Conservation (phyloP, 2,113 vertebrate species). For the Daubentonia madagascariensis region DNA sequence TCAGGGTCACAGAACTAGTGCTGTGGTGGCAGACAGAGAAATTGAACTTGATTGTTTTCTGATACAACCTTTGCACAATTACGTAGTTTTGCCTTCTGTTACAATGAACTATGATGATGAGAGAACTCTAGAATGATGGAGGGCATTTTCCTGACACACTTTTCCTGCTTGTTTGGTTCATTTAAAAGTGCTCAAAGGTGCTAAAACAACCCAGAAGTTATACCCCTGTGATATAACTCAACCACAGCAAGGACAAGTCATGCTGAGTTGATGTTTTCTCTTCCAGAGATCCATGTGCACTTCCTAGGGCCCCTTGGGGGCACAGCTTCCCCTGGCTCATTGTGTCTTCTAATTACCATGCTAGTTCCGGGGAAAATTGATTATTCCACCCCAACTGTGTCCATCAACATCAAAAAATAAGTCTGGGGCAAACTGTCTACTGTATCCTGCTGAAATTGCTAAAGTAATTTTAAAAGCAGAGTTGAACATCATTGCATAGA, state of each 20-base stretch:
- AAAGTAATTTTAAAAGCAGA: neutral
- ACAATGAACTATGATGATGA: neutral
- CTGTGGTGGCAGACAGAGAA: neutral
- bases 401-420: neutral
- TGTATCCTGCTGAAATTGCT: neutral
- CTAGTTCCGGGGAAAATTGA: neutral
- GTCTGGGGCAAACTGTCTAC: neutral
- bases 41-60: neutral
- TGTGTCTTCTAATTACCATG: too few relatives aligned
- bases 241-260: too few relatives aligned
- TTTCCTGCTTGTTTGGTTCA: accelerated
- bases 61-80: too few relatives aligned
- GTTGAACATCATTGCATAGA: neutral
- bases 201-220: neutral
- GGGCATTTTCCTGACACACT: accelerated
- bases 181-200: neutral
- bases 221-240: neutral
- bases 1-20: neutral
- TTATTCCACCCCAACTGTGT: too few relatives aligned
- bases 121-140: neutral
- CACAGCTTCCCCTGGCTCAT: too few relatives aligned
- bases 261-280: neutral
- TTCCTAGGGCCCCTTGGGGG: too few relatives aligned
- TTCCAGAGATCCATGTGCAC: neutral
- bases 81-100: too few relatives aligned